These are phyloP conservation scores for Papilio machaon DNA, from an alignment of 1,140 invertebrate species.

Conservation along the genomic window DNA sequence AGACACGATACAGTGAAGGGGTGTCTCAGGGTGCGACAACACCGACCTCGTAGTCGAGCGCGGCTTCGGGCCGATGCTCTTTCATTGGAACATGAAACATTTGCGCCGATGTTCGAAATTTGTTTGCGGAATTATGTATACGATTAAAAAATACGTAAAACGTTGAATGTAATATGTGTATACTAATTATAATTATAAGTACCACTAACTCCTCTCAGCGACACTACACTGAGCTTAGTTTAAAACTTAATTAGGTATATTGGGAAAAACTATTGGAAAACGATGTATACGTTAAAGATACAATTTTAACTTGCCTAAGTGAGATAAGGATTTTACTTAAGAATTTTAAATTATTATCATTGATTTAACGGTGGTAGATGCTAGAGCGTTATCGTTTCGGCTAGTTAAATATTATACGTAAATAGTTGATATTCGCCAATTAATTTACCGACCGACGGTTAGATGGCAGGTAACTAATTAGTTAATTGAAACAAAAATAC, in stretches of 20 bases:
- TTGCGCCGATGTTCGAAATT: conserved; percentile 67
- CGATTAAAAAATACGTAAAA: conserved; percentile 80
- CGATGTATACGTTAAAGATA: conserved; percentile 80
- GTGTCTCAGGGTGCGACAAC: conserved; percentile 72
- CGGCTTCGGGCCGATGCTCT: conserved; percentile 38
- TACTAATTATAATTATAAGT: conserved; percentile 73
- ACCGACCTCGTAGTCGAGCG: conserved; percentile 42
- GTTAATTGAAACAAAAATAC: conserved; percentile 78
- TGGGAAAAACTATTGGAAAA: conserved; percentile 75
- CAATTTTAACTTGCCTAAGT: conserved; percentile 81
- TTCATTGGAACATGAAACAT: conserved; percentile 47
- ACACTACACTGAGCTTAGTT: conserved; percentile 74
- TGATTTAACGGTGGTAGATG: conserved; percentile 77
- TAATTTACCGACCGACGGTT: conserved; percentile 63
- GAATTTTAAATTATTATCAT: conserved; percentile 80
- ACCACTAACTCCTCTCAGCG: conserved; percentile 58
- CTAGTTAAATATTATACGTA: conserved; percentile 74
- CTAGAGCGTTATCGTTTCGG: conserved; percentile 74
- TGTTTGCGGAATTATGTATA: conserved; percentile 80
- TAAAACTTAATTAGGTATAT: conserved; percentile 76
- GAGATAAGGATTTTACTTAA: conserved; percentile 77
- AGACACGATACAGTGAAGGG: conserved; percentile 78
- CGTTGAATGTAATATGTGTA: conserved; percentile 81
- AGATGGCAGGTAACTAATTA: conserved; percentile 66
- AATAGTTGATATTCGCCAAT: conserved; percentile 64